phyloP scores from a whole-genome alignment of 2,888 invertebrate species.

The Sphaerophoria rueppellii region DNA sequence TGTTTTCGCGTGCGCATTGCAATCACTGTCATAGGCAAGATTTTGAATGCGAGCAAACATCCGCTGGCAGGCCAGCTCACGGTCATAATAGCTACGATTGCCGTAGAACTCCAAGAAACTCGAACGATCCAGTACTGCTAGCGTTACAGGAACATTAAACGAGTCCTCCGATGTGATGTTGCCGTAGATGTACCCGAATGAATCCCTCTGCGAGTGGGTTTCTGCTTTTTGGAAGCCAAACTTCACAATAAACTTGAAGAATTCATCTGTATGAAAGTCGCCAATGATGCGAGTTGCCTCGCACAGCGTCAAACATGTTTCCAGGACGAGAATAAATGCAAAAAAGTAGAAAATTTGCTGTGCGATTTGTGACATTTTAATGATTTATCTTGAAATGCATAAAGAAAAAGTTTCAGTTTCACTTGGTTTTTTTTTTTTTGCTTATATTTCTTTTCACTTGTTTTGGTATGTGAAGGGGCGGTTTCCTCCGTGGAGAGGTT shows the following conservation, averaged over 20 bases:
- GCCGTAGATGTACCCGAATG: constrained; percentile 97
- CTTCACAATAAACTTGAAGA: constrained; percentile 95
- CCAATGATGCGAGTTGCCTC: constrained; percentile 85
- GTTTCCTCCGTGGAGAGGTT: constrained; percentile 56
- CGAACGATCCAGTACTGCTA: constrained; percentile 94
- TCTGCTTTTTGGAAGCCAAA: constrained; percentile 99
- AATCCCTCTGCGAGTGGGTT: constrained; percentile 90
- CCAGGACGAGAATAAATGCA: constrained; percentile 59
- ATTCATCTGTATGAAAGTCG: constrained; percentile 87
- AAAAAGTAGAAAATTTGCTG: constrained; percentile 68
- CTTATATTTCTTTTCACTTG: constrained; percentile 18
- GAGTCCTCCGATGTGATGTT: constrained; percentile 91
- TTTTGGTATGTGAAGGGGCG: constrained; percentile 56
- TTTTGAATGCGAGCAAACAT: constrained; percentile 94
- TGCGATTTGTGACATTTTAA: constrained; percentile 65
- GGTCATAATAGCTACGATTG: constrained; percentile 86
- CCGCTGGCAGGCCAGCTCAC: constrained; percentile 89
- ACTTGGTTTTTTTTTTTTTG: constrained; percentile 41
- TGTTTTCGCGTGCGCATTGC: constrained; percentile 84
- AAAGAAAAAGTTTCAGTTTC: constrained; percentile 12
- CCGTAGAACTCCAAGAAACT: constrained; percentile 96
- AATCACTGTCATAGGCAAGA: constrained; percentile 92
- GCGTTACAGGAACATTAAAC: constrained; percentile 88
- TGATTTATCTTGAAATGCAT: background rate
- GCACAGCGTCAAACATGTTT: constrained; percentile 62